Percentiles rank a stretch among this genome's conserved stretches.
These are phyloP conservation scores for Hirudo medicinalis DNA, from an alignment of 1,140 invertebrate species.

Conservation along the genomic window DNA sequence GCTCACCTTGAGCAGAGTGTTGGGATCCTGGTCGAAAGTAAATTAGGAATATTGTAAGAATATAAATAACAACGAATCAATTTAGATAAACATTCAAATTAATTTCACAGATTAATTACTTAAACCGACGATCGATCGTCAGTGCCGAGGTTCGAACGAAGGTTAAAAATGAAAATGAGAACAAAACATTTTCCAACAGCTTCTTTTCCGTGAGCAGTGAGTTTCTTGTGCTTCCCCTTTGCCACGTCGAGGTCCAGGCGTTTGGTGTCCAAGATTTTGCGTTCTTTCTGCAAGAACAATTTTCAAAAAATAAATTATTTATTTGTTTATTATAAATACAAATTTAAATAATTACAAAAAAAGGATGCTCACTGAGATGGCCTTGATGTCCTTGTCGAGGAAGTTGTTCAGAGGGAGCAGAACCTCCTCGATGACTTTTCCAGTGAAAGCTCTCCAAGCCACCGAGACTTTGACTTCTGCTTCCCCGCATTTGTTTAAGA, in stretches of 20 bases:
- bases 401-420: slow-evolving; percentile 77
- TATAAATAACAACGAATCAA: too few species aligned
- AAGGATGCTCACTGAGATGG: slow-evolving; percentile 54
- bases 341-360: not conserved
- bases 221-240: slow-evolving; percentile 67
- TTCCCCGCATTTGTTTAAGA: slow-evolving; percentile 76
- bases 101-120: too few species aligned
- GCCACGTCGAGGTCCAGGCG: slow-evolving; percentile 79
- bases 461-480: slow-evolving; percentile 73
- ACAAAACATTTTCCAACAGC: slow-evolving; percentile 43
- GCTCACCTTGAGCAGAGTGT: too few species aligned
- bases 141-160: too few species aligned
- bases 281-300: slow-evolving; percentile 43
- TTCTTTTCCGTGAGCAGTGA: slow-evolving; percentile 54
- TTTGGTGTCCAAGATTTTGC: slow-evolving; percentile 46
- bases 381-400: slow-evolving; percentile 88
- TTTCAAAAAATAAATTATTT: not conserved
- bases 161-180: too few species aligned
- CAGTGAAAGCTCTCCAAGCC: slow-evolving; percentile 74
- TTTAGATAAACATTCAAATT: too few species aligned
- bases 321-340: too few species aligned
- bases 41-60: too few species aligned
- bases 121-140: too few species aligned
- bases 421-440: slow-evolving; percentile 63
- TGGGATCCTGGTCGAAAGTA: too few species aligned